Conservation (phyloP, 2,888 invertebrate species). For the Morpho helenor region DNA sequence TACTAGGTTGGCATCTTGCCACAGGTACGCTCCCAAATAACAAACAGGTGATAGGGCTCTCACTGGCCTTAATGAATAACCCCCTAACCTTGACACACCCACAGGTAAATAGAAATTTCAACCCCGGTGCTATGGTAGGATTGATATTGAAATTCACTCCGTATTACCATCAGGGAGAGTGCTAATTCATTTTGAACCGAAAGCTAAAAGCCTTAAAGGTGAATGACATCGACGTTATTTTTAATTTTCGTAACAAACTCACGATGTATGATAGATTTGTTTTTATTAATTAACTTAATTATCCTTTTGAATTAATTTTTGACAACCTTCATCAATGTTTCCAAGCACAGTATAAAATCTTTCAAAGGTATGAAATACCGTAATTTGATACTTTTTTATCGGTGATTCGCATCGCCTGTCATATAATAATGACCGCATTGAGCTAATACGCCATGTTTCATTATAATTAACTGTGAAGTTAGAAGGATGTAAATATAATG, state of each 20-base stretch:
- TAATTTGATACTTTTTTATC: constrained; percentile 11
- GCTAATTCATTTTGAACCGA: not conserved
- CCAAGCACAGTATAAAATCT: no score
- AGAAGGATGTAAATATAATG: not conserved
- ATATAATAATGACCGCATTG: constrained; percentile 10
- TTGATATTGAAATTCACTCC: constrained; percentile 9
- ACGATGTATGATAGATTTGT: not conserved
- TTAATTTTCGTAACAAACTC: not conserved
- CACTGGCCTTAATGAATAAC: constrained; percentile 39
- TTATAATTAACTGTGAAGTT: constrained; percentile 4
- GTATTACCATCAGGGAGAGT: constrained; percentile 9
- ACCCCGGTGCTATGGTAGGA: not conserved
- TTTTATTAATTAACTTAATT: no score
- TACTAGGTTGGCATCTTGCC: constrained; percentile 78
- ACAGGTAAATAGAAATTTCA: constrained; percentile 24
- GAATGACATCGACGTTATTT: not conserved
- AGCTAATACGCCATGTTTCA: constrained; percentile 9
- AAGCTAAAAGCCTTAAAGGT: constrained; percentile 3
- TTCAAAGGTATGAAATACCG: not conserved
- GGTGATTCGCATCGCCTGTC: constrained; percentile 15
- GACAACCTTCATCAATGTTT: no score
- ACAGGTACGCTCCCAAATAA: constrained; percentile 72
- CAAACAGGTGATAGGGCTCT: constrained; percentile 58
- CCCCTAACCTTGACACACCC: constrained; percentile 44
- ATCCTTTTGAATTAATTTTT: no score